Evolutionary conservation across 2,888 invertebrate genomes (phyloP).

Genomic region (Bombyx huttoni): DNA sequence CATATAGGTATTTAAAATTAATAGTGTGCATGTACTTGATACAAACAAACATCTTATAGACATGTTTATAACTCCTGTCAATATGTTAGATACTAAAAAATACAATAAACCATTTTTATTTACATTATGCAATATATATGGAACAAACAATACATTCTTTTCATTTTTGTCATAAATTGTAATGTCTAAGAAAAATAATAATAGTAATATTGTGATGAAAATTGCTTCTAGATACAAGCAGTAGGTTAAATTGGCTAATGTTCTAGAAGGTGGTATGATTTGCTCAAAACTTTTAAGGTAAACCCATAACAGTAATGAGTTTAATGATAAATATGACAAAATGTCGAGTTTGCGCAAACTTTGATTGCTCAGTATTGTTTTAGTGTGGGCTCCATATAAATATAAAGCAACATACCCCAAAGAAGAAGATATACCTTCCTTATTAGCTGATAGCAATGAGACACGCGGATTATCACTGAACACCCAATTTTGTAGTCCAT

Average conservation of each 20-base stretch:
- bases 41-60: slow-evolving; percentile 74
- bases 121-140: slow-evolving; percentile 77
- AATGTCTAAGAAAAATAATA: slow-evolving; percentile 70
- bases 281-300: slow-evolving; percentile 56
- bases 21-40: slow-evolving; percentile 40
- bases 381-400: slow-evolving; percentile 79
- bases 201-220: slow-evolving; percentile 65
- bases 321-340: slow-evolving; percentile 17
- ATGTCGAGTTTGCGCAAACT: slow-evolving; percentile 21
- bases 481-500: slow-evolving; percentile 80
- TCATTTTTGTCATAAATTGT: slow-evolving; percentile 40
- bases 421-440: slow-evolving; percentile 90
- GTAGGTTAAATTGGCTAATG: slow-evolving; percentile 88
- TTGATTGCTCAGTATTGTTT: slow-evolving; percentile 59
- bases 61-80: slow-evolving; percentile 89
- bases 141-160: slow-evolving; percentile 31
- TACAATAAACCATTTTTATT: slow-evolving; percentile 88
- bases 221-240: slow-evolving; percentile 82
- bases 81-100: slow-evolving; percentile 86
- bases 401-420: slow-evolving; percentile 90
- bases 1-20: slow-evolving; percentile 75
- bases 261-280: slow-evolving; percentile 78
- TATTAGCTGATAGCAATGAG: slow-evolving; percentile 83
- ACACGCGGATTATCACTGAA: slow-evolving; percentile 71
- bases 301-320: slow-evolving; percentile 42